phyloP scores from a whole-genome alignment of 2,113 vertebrate species.

The Calidris pygmaea region DNA sequence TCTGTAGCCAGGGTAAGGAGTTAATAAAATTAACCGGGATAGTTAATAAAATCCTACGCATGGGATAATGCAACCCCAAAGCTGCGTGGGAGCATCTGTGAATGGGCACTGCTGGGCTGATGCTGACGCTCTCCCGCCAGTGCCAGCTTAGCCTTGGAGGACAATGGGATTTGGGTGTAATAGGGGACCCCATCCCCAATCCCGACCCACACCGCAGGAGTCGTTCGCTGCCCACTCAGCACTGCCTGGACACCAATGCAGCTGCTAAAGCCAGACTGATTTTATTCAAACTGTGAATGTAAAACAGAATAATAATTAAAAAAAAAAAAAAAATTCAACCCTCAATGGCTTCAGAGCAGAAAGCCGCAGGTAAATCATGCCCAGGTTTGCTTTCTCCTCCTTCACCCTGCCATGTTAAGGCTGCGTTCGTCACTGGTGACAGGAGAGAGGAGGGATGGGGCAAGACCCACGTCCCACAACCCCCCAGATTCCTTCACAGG shows the following conservation, averaged over 20 bases:
- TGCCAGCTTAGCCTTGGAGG: accelerated
- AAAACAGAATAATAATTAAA: constrained; percentile 32
- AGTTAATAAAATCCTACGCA: background rate
- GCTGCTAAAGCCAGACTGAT: constrained; percentile 32
- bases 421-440: background rate
- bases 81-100: background rate
- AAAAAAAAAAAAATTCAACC: background rate
- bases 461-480: background rate
- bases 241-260: background rate
- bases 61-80: background rate
- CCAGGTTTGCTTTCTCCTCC: background rate
- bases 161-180: background rate
- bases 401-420: background rate
- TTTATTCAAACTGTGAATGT: constrained; percentile 56
- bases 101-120: background rate
- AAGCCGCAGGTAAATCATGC: background rate
- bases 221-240: background rate
- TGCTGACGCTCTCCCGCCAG: background rate
- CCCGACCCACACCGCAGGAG: background rate
- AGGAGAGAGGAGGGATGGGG: background rate
- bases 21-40: background rate
- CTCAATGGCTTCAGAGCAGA: background rate
- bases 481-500: background rate
- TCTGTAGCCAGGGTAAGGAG: accelerated
- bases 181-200: background rate